A percentile compares a stretch with the other conserved stretches of the same genome.
Conservation (phyloP, 2,888 invertebrate genomes). For the Noctua janthina region DNA sequence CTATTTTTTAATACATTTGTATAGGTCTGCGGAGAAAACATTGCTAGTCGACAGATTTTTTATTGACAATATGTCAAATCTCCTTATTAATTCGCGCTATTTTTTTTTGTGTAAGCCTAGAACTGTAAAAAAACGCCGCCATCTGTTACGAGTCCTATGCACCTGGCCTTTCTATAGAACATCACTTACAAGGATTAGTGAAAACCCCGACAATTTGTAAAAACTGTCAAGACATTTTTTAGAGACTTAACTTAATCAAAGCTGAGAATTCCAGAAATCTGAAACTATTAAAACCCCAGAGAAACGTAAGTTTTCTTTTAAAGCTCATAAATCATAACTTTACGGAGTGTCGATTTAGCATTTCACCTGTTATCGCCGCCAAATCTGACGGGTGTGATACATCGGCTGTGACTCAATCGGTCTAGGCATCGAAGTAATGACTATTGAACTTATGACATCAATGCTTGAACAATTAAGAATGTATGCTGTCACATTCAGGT, state of each 20-base stretch:
- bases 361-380: constrained; percentile 48
- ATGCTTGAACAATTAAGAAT: constrained; percentile 33
- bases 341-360: constrained; percentile 21
- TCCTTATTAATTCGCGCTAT: not conserved
- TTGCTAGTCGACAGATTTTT: not conserved
- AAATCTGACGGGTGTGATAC: constrained; percentile 38
- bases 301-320: constrained; percentile 24
- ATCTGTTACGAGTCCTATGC: not conserved
- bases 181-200: not conserved
- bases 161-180: not conserved
- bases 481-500: constrained; percentile 24
- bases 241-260: too few relatives aligned
- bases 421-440: constrained; percentile 25
- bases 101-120: not conserved
- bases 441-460: constrained; percentile 56
- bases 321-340: constrained; percentile 1
- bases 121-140: not conserved
- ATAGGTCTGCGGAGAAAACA: not conserved
- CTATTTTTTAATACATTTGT: not conserved
- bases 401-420: constrained; percentile 40
- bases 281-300: not conserved
- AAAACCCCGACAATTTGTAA: not conserved
- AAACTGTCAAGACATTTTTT: not conserved
- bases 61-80: not conserved
- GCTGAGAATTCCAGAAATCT: not conserved